A percentile compares a stretch with the other conserved stretches of the same genome.
phyloP scores from a whole-genome alignment of 2,797 vertebrate species.

The Microctenopoma stevenorrisi region DNA sequence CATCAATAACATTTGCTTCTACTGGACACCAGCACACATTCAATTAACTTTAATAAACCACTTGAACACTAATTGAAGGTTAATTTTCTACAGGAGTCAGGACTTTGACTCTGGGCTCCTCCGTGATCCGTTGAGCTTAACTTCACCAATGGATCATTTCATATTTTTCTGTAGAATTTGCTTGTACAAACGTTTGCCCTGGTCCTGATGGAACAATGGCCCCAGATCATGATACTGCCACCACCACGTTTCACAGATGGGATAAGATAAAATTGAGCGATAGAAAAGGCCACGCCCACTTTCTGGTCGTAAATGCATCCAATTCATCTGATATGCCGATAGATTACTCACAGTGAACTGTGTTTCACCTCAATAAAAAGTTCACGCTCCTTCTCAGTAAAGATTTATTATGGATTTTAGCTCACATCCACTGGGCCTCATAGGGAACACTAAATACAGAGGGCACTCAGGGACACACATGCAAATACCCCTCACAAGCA shows the following conservation, averaged over 20 bases:
- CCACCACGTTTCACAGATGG: neutral
- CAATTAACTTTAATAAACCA: conserved; percentile 11
- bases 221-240: too few species aligned
- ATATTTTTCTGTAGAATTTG: too few species aligned
- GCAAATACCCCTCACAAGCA: conserved; percentile 16
- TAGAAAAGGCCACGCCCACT: too few species aligned
- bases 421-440: conserved; percentile 20
- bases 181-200: too few species aligned
- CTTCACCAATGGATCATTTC: too few species aligned
- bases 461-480: conserved; percentile 12
- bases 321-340: conserved; percentile 8
- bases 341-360: conserved; percentile 30
- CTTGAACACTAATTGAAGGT: too few species aligned
- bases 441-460: conserved; percentile 24
- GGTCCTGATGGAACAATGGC: neutral
- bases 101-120: too few species aligned
- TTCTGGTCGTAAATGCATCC: neutral
- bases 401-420: conserved; percentile 52
- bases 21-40: conserved; percentile 7
- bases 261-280: too few species aligned
- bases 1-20: too few species aligned
- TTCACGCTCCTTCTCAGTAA: conserved; percentile 22
- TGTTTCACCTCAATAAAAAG: conserved; percentile 14
- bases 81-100: too few species aligned
- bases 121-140: too few species aligned